phyloP scores from a whole-genome alignment of 2,113 vertebrate species.

The Dissostichus mawsoni region DNA sequence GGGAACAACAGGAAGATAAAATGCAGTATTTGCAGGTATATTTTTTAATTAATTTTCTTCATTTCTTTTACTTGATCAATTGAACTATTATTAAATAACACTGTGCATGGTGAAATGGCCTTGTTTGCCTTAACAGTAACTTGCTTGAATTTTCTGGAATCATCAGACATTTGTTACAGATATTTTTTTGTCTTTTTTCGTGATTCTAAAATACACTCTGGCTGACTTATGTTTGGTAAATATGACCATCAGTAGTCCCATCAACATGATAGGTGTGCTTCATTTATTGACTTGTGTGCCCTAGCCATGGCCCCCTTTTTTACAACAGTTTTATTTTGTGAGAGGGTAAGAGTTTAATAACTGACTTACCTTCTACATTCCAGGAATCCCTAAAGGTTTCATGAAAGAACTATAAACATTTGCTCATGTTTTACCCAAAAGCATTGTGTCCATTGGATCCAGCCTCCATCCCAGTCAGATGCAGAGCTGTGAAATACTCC shows the following conservation, averaged over 20 bases:
- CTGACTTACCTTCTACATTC: slow-evolving; percentile 69
- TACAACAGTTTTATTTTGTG: slow-evolving; percentile 38
- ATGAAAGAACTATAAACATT: slow-evolving; percentile 55
- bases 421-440: slow-evolving; percentile 67
- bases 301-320: slow-evolving; percentile 30
- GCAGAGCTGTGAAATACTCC: slow-evolving; percentile 75
- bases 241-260: slow-evolving; percentile 78
- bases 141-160: slow-evolving; percentile 59
- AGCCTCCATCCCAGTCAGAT: slow-evolving; percentile 62
- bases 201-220: slow-evolving; percentile 67
- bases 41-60: slow-evolving; percentile 85
- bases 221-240: slow-evolving; percentile 80
- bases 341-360: slow-evolving; percentile 64
- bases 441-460: slow-evolving; percentile 69
- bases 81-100: slow-evolving; percentile 69
- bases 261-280: slow-evolving; percentile 56
- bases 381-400: slow-evolving; percentile 63
- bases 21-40: slow-evolving; percentile 97
- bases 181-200: slow-evolving; percentile 43
- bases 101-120: slow-evolving; percentile 82
- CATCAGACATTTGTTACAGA: slow-evolving; percentile 55
- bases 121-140: slow-evolving; percentile 54
- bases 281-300: slow-evolving; percentile 33
- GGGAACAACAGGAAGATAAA: slow-evolving; percentile 90
- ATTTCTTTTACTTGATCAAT: slow-evolving; percentile 77